Base-by-base conservation (phyloP, 2,888 invertebrate genomes). In the Leucania comma region DNA sequence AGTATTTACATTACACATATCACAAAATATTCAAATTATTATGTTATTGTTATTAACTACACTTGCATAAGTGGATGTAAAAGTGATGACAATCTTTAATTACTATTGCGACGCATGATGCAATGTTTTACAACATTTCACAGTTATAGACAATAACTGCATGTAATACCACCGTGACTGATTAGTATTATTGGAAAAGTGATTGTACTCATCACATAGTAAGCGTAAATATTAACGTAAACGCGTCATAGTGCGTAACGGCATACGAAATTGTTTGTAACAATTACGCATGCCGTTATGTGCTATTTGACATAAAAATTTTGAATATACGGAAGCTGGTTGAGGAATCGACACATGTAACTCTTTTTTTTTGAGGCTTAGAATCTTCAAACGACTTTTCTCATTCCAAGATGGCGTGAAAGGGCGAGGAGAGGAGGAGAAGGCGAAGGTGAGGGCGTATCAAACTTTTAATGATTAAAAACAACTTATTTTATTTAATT, bases 1-100 rank as follows among this genome's bases (percentile, higher is more conserved):
- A 32, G n/a, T 12, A 56, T n/a, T 32, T n/a, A 56, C 1, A 5
- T 12, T 1, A 2, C 17, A 29, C 2, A n/a, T 32, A 32, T 10
- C 12, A 12, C n/a, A 56, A 32, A 12, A 56, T 5, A 2, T 32
- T n/a, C 1, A 56, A 20, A 29, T 9, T n/a, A 42, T 29, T 32
- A 10, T n/a, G 29, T 54, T 54, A n/a, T 14, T 32, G 51, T 22
- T 59, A 29, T 51, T 17, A 42, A 32, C 38, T 12, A 17, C 20
- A 46, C 24, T 51, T 56, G 50, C 17, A 26, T 17, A 54, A 77
- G 14, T 42, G 22, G 57, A 68, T 60, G 48, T 60, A 71, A 78
- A 50, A 71, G 67, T 71, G 67, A 58, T 58, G 82, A 81, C 57
- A 81, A 57, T 67, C n/a, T 67, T 56, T 71, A 81, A 78, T 82